Conservation (phyloP, 2,888 invertebrate genomes). For the Netelia melanura region DNA sequence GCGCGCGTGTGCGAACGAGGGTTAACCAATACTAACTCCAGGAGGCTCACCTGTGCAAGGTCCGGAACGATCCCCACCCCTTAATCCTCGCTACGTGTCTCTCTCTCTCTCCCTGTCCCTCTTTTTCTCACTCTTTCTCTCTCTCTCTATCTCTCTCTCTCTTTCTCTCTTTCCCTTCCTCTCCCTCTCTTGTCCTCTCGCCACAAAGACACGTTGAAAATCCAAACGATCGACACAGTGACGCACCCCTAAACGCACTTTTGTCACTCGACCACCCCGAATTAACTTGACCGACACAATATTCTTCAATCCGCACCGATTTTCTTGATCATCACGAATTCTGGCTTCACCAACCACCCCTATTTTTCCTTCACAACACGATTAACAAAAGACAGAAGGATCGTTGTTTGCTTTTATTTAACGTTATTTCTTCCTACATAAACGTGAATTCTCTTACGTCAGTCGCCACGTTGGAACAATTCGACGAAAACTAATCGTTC, state of each 20-base stretch:
- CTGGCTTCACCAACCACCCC: neutral
- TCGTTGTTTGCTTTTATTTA: no score
- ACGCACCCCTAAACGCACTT: neutral
- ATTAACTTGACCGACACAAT: neutral
- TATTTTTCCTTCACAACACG: neutral
- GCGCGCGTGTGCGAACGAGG: neutral
- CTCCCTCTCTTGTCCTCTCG: conserved; percentile 9
- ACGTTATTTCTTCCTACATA: neutral
- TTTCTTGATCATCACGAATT: neutral
- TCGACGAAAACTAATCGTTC: neutral
- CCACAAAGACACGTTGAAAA: conserved; percentile 1
- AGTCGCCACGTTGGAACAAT: neutral
- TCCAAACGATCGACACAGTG: neutral
- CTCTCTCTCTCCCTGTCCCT: neutral
- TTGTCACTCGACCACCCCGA: neutral
- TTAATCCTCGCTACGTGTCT: conserved; percentile 9
- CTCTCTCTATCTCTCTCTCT: neutral
- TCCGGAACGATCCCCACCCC: conserved; percentile 22
- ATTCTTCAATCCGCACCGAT: neutral
- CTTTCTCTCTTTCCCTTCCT: neutral
- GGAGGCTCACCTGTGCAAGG: conserved; percentile 54
- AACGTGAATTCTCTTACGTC: neutral
- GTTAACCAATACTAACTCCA: neutral
- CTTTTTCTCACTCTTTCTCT: no score
- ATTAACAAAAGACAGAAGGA: no score